Evolutionary conservation across 2,888 invertebrate species (phyloP).

Genomic region (Tuberolachnus salignus): DNA sequence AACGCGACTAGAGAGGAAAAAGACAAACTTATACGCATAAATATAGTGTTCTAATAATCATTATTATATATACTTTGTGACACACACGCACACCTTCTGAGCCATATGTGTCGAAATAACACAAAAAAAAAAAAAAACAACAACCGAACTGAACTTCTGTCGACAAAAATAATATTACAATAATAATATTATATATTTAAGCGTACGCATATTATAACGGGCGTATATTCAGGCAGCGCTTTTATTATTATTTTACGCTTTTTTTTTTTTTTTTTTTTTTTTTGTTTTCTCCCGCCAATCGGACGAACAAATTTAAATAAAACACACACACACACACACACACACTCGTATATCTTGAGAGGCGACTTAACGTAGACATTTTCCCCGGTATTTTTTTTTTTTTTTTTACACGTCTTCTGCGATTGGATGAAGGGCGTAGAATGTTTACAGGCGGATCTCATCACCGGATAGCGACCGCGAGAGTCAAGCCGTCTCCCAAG

Average conservation of each 20-base stretch:
- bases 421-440: slow-evolving; percentile 17
- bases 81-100: slow-evolving; percentile 37
- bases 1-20: slow-evolving; percentile 30
- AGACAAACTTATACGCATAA: not conserved
- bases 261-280: slow-evolving; percentile 1
- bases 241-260: not conserved
- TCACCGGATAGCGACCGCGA: slow-evolving; percentile 32
- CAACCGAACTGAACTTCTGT: slow-evolving; percentile 29
- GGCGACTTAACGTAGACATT: not conserved
- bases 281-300: not conserved
- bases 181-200: not conserved
- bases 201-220: too few species aligned
- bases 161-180: slow-evolving; percentile 14
- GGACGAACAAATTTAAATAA: not conserved
- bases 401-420: not conserved
- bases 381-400: too few species aligned
- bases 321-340: too few species aligned
- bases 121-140: too few species aligned
- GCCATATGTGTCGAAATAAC: slow-evolving; percentile 52
- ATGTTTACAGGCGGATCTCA: slow-evolving; percentile 50
- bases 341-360: slow-evolving; percentile 21
- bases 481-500: slow-evolving; percentile 44
- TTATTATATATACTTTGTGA: slow-evolving; percentile 33
- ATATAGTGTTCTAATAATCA: slow-evolving; percentile 39
- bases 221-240: not conserved